Evolutionary conservation across 1,140 invertebrate genomes (phyloP).

Genomic region (Vanessa tameamea): DNA sequence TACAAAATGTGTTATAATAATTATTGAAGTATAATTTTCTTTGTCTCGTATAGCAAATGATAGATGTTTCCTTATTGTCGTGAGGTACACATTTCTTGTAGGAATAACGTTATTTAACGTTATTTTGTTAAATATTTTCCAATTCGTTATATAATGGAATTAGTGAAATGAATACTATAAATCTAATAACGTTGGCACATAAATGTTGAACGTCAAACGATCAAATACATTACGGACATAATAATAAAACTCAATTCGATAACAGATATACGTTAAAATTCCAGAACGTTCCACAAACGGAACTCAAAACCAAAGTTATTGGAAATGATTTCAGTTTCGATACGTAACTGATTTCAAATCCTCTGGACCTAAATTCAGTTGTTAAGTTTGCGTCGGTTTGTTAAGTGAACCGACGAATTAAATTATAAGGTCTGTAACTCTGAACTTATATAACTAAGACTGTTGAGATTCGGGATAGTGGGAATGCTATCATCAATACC

Average conservation of each 20-base stretch:
- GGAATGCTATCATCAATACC: constrained; percentile 12
- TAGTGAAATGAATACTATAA: too few relatives aligned
- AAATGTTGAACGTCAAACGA: too few relatives aligned
- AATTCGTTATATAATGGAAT: too few relatives aligned
- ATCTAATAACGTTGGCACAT: too few relatives aligned
- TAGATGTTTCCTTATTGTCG: too few relatives aligned
- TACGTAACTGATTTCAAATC: constrained; percentile 36
- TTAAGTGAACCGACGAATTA: constrained; percentile 46
- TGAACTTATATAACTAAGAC: constrained; percentile 20
- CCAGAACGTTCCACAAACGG: neutral
- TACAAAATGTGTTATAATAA: too few relatives aligned
- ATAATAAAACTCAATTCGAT: neutral
- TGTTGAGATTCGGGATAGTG: constrained; percentile 15
- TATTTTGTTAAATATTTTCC: too few relatives aligned
- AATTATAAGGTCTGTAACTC: constrained; percentile 45
- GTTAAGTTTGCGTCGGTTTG: constrained; percentile 39
- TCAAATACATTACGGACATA: neutral
- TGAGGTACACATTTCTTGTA: too few relatives aligned
- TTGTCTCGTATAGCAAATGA: too few relatives aligned
- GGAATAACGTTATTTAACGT: too few relatives aligned
- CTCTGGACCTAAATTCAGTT: constrained; percentile 46
- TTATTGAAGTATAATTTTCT: too few relatives aligned
- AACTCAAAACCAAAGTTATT: constrained; percentile 16
- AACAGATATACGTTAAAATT: neutral
- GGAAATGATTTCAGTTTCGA: constrained; percentile 18